Evolutionary conservation across 2,797 vertebrate species (phyloP), one percentile per base, ranked within the genome.

Genomic region (Alca torda): DNA sequence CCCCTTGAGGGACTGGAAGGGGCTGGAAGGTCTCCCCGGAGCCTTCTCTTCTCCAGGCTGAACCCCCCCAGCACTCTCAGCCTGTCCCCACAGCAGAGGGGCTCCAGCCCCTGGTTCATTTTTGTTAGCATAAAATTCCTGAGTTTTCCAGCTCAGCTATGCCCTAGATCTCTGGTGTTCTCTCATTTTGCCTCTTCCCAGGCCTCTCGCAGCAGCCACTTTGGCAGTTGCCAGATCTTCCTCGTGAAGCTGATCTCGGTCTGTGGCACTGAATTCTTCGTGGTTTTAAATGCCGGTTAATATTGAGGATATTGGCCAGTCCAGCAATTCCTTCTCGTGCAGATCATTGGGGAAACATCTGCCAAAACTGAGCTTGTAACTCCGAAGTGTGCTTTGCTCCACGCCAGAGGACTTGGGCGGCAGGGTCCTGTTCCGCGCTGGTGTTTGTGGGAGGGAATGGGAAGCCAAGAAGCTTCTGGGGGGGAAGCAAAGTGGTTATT

Each of bases 311-410:
- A 23, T 60, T 25, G 64, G 79, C 50, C 26, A 9, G 23, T 26
- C 50, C 33, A 23, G 39, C 68, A 73, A 67, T 73, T 91, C 48
- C 41, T 80, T 37, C 76, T 59, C 1, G 3, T 17, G 25, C 54
- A 73, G 60, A 60, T 65, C 81, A 35, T 11, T 54, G 54, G 48
- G 48, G 48, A 68, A 80, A 50, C 0, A 9, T 13, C 75, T 68
- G 75, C 89, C 82, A 74, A 68, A 68, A 56, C 41, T 7, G 31
- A 37, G 61, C 33, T 33, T 37, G 43, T 33, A 33, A 33, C 65
- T 48, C 48, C 0, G 1, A 4, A 41, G 64, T 3, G 10, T 23
- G 30, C 30, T 63, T 37, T 0, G 2, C 35, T 48, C 26, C 0
- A 1, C 2, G 11, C 61, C 6, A 3, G 39, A 48, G 16, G 48